Evolutionary conservation across 1,140 invertebrate species (phyloP), one percentile per base, ranked within the genome.

Genomic region (Papilio xuthus): DNA sequence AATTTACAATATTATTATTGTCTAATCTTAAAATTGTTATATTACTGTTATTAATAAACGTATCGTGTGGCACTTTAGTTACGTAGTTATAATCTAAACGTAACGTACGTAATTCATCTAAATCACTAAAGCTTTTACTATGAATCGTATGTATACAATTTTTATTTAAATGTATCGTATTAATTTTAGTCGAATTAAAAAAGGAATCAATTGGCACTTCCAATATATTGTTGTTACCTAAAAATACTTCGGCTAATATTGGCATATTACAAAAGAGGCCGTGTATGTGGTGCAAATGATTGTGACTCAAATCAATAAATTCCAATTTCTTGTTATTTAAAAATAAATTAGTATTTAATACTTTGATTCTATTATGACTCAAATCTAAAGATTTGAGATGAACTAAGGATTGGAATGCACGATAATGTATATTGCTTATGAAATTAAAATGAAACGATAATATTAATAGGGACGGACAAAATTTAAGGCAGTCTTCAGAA

Each of bases 141-240:
- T 94, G 84, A 83, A 94, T 89, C 78, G 89, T 91, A 82, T 88
- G 88, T 81, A 93, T 92, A 85, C 89, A 90, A 86, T 94, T 94
- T 80, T 90, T 92, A 87, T 93, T 87, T 85, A 94, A 89, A 81
- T 92, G 85, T 89, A 94, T 89, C 81, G 83, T 80, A 81, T 81
- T 91, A 81, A 94, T 90, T 82, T 92, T 96, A 9, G 95, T 93
- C 26, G 97, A 98, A 82, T 97, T 97, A 20, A 95, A 95, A 91
- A 98, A 98, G 1, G 97, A 97, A 82, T 98, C 96, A 26, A 96
- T 95, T 44, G 97, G 96, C 84, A 99, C 95, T 92, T 98, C 97
- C 28, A 98, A 93, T 80, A 99, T 97, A 89, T 98, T 98, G 89
- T 99, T 99, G 89, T 98, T 96, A 41, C 97, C 96, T 53, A 98